phyloP scores from a whole-genome alignment of 2,113 vertebrate genomes.

The Salvelinus namaycush region DNA sequence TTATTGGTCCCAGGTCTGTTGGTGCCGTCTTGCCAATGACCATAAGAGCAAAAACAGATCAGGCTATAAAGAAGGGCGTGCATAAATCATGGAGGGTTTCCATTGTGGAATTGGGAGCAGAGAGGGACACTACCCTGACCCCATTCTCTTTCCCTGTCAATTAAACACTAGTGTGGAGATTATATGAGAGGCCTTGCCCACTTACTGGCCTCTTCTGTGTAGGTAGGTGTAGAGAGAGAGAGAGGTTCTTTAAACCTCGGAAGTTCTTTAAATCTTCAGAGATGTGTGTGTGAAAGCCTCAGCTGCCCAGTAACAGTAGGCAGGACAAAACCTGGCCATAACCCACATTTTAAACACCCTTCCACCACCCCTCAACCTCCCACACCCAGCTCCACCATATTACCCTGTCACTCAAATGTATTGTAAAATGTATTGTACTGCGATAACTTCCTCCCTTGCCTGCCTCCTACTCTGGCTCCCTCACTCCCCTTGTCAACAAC shows the following conservation, averaged over 20 bases:
- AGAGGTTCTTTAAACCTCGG: neutral
- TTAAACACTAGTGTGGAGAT: constrained; percentile 45
- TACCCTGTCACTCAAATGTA: constrained; percentile 33
- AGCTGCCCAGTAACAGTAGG: neutral
- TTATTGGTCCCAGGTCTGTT: too few species aligned
- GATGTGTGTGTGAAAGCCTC: neutral
- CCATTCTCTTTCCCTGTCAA: constrained; percentile 47
- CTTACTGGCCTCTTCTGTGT: constrained; percentile 16
- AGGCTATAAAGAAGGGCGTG: constrained; percentile 10
- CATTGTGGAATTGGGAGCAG: constrained; percentile 28
- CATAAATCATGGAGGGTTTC: constrained; percentile 14
- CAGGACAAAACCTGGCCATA: neutral
- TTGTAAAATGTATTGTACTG: constrained; percentile 32
- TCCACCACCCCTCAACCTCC: neutral
- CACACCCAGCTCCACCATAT: constrained; percentile 11
- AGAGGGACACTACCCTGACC: constrained; percentile 29
- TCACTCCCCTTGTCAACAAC: constrained; percentile 54
- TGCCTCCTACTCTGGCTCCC: constrained; percentile 24
- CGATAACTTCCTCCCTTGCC: constrained; percentile 36
- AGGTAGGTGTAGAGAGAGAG: neutral
- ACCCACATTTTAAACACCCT: neutral
- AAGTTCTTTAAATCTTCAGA: neutral
- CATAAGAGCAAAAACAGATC: too few species aligned
- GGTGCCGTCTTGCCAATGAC: too few species aligned
- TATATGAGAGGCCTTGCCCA: constrained; percentile 28